A percentile compares a stretch with the other conserved stretches of the same genome.
These are phyloP conservation scores for Euthynnus affinis DNA, from an alignment of 2,797 vertebrate species.

Conservation along the genomic window DNA sequence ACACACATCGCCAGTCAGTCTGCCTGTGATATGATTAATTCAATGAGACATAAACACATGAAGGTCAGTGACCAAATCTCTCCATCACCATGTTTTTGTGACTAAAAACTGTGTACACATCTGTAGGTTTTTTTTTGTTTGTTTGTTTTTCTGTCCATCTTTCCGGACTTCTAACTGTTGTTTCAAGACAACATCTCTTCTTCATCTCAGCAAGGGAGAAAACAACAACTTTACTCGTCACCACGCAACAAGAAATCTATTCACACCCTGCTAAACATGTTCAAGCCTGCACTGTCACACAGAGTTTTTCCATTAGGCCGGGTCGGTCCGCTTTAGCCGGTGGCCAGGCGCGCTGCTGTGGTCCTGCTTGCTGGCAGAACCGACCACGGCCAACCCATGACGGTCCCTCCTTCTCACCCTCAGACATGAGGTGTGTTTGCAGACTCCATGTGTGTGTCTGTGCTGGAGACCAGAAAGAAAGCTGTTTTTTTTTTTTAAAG, in stretches of 20 bases:
- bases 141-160: slow-evolving; percentile 34
- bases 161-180: slow-evolving; percentile 27
- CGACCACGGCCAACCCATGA: too few species aligned
- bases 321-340: background rate
- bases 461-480: too few species aligned
- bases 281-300: slow-evolving; percentile 28
- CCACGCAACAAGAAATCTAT: slow-evolving; percentile 38
- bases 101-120: slow-evolving; percentile 55
- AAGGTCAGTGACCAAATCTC: slow-evolving; percentile 53
- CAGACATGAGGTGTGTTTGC: too few species aligned
- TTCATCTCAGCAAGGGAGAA: slow-evolving; percentile 27
- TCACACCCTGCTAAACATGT: slow-evolving; percentile 41
- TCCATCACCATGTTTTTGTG: slow-evolving; percentile 36
- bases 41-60: slow-evolving; percentile 68
- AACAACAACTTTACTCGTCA: slow-evolving; percentile 57
- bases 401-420: too few species aligned
- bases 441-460: too few species aligned
- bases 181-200: slow-evolving; percentile 20
- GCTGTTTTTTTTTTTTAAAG: too few species aligned
- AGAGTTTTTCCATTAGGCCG: background rate
- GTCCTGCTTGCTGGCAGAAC: too few species aligned
- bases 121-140: slow-evolving; percentile 39
- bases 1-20: slow-evolving; percentile 29
- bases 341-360: background rate
- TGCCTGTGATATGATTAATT: slow-evolving; percentile 61